These are phyloP conservation scores for Nasonia giraulti DNA, from an alignment of 1,140 invertebrate species.

Conservation along the genomic window DNA sequence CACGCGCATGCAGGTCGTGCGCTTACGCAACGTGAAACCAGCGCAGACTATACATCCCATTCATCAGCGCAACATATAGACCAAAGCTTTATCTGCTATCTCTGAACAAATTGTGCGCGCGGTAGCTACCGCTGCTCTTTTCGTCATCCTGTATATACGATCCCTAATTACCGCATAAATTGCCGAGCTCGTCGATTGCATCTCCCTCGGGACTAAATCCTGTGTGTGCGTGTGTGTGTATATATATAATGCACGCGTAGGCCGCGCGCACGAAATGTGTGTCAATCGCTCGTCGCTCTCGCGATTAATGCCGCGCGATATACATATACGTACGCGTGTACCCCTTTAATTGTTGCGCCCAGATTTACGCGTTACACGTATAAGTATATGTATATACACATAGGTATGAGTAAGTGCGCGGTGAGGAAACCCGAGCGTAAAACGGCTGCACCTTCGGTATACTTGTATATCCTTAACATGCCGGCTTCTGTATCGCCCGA, in stretches of 20 bases:
- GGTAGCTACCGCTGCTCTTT: not conserved
- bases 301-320: not conserved
- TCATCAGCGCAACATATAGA: too few species aligned
- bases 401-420: not conserved
- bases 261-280: slow-evolving; percentile 14
- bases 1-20: not conserved
- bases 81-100: not conserved
- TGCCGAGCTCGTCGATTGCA: not conserved
- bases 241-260: slow-evolving; percentile 3
- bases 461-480: too few species aligned
- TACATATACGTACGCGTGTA: not conserved
- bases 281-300: not conserved
- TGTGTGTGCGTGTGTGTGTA: not conserved
- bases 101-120: slow-evolving; percentile 20
- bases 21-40: not conserved
- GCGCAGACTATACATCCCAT: not conserved
- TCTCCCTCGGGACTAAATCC: not conserved
- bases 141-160: not conserved
- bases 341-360: slow-evolving; percentile 34
- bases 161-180: slow-evolving; percentile 28
- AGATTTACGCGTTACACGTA: not conserved
- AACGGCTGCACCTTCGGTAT: not conserved
- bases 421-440: slow-evolving; percentile 8
- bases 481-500: not conserved
- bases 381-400: not conserved